Base-by-base conservation (phyloP, 2,113 vertebrate genomes). In the Cyanoderma ruficeps region DNA sequence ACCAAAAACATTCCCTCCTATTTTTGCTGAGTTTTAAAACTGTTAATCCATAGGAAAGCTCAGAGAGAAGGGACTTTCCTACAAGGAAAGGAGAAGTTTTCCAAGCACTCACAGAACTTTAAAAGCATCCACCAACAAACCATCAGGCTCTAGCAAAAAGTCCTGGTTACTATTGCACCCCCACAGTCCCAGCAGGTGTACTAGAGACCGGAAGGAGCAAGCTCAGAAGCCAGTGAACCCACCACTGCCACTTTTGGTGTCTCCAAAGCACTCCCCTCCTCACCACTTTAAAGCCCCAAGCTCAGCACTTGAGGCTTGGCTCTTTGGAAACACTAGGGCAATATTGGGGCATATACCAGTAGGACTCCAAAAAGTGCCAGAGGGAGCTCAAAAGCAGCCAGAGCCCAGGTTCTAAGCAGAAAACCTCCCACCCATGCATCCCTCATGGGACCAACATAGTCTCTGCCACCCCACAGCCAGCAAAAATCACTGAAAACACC, bases 331-430 rank as follows among this genome's bases (percentile, higher is more conserved):
- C 22, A 60, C 7, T 21, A 69, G 46, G 41, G 27, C 33, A 68
- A 5, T 42, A 30, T 28, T 10, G 22, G 19, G 30, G 11, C 41
- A 71, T 0, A 0, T 8, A 11, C 39, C 49, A 70, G 19, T 0
- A 37, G 39, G 20, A 28, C 23, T 77, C 59, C 41, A 77, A 25
- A 23, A 77, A 31, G 6, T 35, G 10, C 35, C 49, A 72, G 44
- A n/a, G 8, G 9, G 10, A 72, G 7, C 25, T 55, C 46, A 55
- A 80, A 87, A 46, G 39, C 28, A 80, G 28, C 12, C 41, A 92
- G 59, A 44, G 30, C 49, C 68, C 68, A 55, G 28, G 10, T 12
- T 50, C 57, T 64, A 20, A 77, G 19, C 47, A 89, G 44, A 20
- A 7, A 21, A 42, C 20, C 27, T 52, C 55, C 15, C 27, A 47